These are phyloP conservation scores for Bovichtus diacanthus DNA, from an alignment of 2,797 vertebrate species.

Conservation along the genomic window DNA sequence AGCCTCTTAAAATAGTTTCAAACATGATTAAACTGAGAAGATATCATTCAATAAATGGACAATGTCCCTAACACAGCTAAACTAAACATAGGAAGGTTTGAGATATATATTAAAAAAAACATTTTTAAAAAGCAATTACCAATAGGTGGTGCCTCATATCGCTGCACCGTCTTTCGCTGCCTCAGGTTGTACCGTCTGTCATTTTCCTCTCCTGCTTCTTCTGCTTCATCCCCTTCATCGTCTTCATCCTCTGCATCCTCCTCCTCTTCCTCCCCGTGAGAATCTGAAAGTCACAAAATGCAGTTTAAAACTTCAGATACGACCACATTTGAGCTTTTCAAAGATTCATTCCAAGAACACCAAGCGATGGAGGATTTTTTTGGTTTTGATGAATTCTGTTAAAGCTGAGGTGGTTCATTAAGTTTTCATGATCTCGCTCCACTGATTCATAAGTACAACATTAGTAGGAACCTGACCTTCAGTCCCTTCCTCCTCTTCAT, in stretches of 20 bases:
- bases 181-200: slow-evolving; percentile 97
- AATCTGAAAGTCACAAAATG: slow-evolving; percentile 84
- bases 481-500: slow-evolving; percentile 94
- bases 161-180: slow-evolving; percentile 97
- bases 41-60: neutral
- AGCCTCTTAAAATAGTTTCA: neutral
- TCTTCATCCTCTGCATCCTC: slow-evolving; percentile 87
- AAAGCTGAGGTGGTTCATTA: neutral
- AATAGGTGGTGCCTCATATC: slow-evolving; percentile 98
- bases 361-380: neutral
- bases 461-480: slow-evolving; percentile 71
- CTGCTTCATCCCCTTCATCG: slow-evolving; percentile 92
- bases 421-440: slow-evolving; percentile 3
- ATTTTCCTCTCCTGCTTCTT: slow-evolving; percentile 95
- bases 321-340: neutral
- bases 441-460: slow-evolving; percentile 15
- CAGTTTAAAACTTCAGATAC: neutral
- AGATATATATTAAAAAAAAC: neutral
- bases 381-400: neutral
- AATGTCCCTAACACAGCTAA: neutral
- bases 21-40: neutral
- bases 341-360: neutral
- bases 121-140: slow-evolving; percentile 80
- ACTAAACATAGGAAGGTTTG: neutral
- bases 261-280: slow-evolving; percentile 90